phyloP scores from a whole-genome alignment of 2,113 vertebrate genomes.

The Ellobius talpinus region DNA sequence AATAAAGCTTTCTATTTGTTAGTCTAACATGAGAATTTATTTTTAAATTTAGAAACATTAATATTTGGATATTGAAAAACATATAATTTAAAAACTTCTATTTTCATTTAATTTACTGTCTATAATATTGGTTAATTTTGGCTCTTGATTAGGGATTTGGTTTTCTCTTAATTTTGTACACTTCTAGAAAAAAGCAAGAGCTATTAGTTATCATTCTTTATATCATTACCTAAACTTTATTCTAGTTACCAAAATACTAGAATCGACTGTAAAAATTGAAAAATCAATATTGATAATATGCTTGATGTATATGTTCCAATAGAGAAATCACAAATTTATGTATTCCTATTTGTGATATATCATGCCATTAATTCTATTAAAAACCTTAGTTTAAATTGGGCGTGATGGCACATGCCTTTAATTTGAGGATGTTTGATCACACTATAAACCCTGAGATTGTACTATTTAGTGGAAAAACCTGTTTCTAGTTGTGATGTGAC shows the following conservation, averaged over 20 bases:
- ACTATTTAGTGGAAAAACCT: no score
- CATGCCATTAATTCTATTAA: background rate
- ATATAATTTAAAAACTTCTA: background rate
- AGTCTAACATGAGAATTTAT: background rate
- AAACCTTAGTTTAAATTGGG: background rate
- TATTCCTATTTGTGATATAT: background rate
- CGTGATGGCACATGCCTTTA: no score
- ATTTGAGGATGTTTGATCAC: no score
- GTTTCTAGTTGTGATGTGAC: no score
- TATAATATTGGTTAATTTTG: background rate
- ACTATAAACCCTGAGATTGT: no score
- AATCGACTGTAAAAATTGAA: slow-evolving; percentile 9
- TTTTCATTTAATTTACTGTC: slow-evolving; percentile 14
- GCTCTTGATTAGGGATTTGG: background rate
- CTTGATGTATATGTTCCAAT: background rate
- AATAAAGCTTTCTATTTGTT: background rate
- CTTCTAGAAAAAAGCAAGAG: background rate
- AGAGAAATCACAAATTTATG: background rate
- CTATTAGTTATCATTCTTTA: background rate
- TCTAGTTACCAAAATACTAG: background rate
- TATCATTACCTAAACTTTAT: slow-evolving; percentile 12
- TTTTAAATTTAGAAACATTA: slow-evolving; percentile 9
- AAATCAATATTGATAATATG: background rate
- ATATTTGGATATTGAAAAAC: background rate
- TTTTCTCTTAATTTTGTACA: background rate